phyloP scores from a whole-genome alignment of 92 coral and sea anemone genomes.

The Phymanthus crucifer region DNA sequence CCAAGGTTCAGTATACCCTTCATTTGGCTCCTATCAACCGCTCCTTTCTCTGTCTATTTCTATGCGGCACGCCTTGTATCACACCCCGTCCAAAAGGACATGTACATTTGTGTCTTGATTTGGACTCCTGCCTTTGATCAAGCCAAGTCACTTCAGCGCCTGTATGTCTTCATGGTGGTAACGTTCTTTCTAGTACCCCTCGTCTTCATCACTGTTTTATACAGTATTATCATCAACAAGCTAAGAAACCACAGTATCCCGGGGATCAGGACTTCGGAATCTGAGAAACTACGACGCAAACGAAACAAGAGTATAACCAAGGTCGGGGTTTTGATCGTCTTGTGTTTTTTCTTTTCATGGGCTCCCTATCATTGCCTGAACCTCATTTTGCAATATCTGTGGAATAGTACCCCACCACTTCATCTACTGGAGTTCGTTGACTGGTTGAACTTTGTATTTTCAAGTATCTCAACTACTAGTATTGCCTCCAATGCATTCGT shows the following conservation, averaged over 20 bases:
- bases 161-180: slow-evolving; percentile 2
- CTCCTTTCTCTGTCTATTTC: background rate
- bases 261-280: slow-evolving; percentile 10
- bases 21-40: slow-evolving; percentile 12
- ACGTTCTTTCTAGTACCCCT: slow-evolving; percentile 14
- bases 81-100: background rate
- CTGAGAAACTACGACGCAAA: slow-evolving; percentile 7
- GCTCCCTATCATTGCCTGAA: slow-evolving; percentile 25
- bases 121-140: slow-evolving; percentile 6
- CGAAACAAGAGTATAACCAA: slow-evolving; percentile 31
- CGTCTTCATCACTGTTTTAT: slow-evolving; percentile 5
- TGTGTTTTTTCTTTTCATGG: slow-evolving; percentile 36
- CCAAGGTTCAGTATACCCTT: slow-evolving; percentile 4
- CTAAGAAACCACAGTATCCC: slow-evolving; percentile 27
- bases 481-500: slow-evolving; percentile 22
- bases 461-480: background rate
- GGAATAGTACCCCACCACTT: background rate
- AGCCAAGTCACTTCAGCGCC: background rate
- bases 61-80: background rate
- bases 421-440: background rate
- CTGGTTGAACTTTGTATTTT: background rate
- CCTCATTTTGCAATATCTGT: background rate
- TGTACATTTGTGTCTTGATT: background rate
- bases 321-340: slow-evolving; percentile 24
- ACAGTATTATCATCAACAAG: slow-evolving; percentile 19